Evolutionary conservation across 2,797 vertebrate species (phyloP).

Genomic region (Aldrovandia affinis): DNA sequence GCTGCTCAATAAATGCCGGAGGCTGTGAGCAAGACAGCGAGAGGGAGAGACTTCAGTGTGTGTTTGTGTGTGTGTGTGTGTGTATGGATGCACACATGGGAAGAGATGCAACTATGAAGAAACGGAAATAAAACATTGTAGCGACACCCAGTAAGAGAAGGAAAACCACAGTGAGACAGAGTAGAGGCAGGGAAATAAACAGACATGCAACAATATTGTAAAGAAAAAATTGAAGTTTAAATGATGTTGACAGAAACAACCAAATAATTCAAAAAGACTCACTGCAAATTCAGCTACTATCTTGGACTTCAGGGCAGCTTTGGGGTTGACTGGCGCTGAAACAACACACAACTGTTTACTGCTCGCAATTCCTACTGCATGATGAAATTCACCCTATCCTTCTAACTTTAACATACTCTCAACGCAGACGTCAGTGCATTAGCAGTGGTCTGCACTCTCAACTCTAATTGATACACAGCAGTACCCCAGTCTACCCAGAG

Average conservation of each 20-base stretch:
- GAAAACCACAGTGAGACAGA: background rate
- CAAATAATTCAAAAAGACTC: constrained; percentile 58
- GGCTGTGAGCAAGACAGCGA: constrained; percentile 73
- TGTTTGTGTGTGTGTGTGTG: background rate
- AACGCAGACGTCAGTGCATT: background rate
- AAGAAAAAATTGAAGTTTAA: background rate
- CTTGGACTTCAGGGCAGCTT: constrained; percentile 94
- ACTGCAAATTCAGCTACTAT: constrained; percentile 96
- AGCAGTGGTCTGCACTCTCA: background rate
- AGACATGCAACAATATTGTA: background rate
- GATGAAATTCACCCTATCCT: background rate
- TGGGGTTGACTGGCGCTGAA: constrained; percentile 79
- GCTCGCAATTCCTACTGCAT: background rate
- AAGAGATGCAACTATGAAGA: background rate
- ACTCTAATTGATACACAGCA: background rate
- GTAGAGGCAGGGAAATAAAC: background rate
- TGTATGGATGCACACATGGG: background rate
- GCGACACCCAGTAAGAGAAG: background rate
- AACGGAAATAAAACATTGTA: background rate
- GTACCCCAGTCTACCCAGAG: background rate
- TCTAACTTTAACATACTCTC: background rate
- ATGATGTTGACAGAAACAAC: background rate
- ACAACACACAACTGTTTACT: constrained; percentile 20
- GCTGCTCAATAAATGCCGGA: constrained; percentile 85
- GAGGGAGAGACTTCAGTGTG: background rate